Percentiles rank a stretch among this genome's conserved stretches.
Conservation (phyloP, 2,797 vertebrate genomes). For the Buphagus erythrorhynchus region DNA sequence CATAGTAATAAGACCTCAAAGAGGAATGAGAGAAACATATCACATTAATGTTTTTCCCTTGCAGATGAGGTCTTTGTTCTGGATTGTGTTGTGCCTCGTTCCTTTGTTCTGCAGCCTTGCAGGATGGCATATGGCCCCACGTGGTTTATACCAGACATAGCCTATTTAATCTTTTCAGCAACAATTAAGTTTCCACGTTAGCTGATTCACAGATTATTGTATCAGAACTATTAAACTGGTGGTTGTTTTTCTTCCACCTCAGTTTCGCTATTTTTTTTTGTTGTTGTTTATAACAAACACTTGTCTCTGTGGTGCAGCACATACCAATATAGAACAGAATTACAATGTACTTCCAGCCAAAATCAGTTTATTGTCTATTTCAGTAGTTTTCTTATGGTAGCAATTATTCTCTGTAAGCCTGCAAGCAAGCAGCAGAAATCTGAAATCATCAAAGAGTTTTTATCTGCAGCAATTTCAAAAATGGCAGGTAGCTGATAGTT, state of each 20-base stretch:
- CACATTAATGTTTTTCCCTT: neutral
- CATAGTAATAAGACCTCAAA: neutral
- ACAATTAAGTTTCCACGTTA: slow-evolving; percentile 71
- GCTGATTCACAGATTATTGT: slow-evolving; percentile 68
- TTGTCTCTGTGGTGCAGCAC: slow-evolving; percentile 71
- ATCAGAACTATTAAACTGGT: slow-evolving; percentile 69
- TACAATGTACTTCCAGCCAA: slow-evolving; percentile 80
- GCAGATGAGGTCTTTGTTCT: slow-evolving; percentile 5
- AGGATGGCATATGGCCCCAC: slow-evolving; percentile 21
- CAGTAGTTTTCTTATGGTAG: slow-evolving; percentile 80
- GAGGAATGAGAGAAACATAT: neutral
- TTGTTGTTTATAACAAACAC: slow-evolving; percentile 80
- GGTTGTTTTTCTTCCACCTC: slow-evolving; percentile 60
- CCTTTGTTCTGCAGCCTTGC: neutral
- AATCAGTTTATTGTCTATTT: slow-evolving; percentile 82
- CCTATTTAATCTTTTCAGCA: slow-evolving; percentile 61
- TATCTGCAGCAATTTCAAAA: slow-evolving; percentile 81
- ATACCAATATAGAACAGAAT: slow-evolving; percentile 80
- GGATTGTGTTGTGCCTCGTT: neutral
- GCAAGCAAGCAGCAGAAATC: slow-evolving; percentile 79
- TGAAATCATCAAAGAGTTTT: slow-evolving; percentile 82
- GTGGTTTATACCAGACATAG: slow-evolving; percentile 9
- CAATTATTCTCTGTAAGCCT: slow-evolving; percentile 82
- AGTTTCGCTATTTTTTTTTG: slow-evolving; percentile 44
- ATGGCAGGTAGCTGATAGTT: slow-evolving; percentile 82